Base-by-base conservation (phyloP, 2,797 vertebrate genomes). In the Tadarida brasiliensis region DNA sequence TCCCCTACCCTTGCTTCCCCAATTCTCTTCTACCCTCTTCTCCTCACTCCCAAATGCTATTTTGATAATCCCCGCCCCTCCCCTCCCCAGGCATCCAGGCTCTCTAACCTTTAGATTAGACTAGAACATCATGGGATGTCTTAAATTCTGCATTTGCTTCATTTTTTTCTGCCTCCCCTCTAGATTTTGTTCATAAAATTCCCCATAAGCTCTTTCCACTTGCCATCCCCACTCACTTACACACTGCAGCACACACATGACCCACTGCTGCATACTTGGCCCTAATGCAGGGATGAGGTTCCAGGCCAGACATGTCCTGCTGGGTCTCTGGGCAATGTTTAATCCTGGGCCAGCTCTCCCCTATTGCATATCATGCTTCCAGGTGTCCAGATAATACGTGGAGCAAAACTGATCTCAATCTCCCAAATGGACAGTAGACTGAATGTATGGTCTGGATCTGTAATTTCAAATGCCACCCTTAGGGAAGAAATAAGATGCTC, bases 111-210 rank as follows among this genome's bases (percentile, higher is more conserved):
- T 78, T 82, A 44, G 49, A 14, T 80, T 95, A 54, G 17, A 61
- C 17, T 35, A 28, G 2, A n/a, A 20, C 61, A 81, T 67, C 56
- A 56, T 39, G 12, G 33, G 12, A 59, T 90, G 39, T 20, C 5
- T 44, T 90, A 22, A 81, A 82, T 71, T 95, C 28, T 74, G 2
- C 35, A 76, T 80, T 93, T 74, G 4, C 30, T 67, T 84, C 17
- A 28, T 74, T 14, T 63, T 80, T 77, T 88, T 76, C 65, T 85
- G n/a, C 71, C 67, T 56, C 14, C 7, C 16, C 9, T 84, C 67
- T 86, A 67, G 59, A 68, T 28, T 90, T 68, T 95, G 19, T 54
- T 16, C 39, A 82, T 59, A 73, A 28, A 59, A 59, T 63, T 82
- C 19, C 51, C 82, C 24, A 87, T 73, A 16, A 83, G 61, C 26